A percentile compares a stretch with the other conserved stretches of the same genome.
Conservation (phyloP, 1,140 invertebrate genomes). For the Cotesia typhae region DNA sequence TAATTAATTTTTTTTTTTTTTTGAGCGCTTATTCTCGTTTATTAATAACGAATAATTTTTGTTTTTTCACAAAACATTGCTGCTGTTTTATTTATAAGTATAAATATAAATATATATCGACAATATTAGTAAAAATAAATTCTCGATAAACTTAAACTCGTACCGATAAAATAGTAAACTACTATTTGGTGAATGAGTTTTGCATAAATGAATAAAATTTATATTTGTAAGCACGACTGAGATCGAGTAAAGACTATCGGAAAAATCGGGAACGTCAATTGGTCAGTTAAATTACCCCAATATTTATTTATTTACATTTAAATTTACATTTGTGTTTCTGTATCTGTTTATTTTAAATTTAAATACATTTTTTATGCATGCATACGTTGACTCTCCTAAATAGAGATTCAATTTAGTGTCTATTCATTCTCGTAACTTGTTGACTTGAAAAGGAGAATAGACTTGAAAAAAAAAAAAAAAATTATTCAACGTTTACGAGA, state of each 20-base stretch:
- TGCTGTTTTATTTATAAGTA: no score
- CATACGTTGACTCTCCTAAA: no score
- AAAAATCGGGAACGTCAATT: slow-evolving; percentile 28
- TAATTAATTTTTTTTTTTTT: no score
- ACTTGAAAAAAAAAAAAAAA: background rate
- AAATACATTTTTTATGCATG: no score
- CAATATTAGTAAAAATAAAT: slow-evolving; percentile 40
- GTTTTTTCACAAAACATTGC: no score
- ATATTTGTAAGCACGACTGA: slow-evolving; percentile 33
- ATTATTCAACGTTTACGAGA: slow-evolving; percentile 5
- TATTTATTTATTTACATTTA: no score
- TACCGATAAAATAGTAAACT: slow-evolving; percentile 42
- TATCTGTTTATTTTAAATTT: no score
- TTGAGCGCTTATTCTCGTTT: no score
- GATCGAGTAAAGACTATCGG: slow-evolving; percentile 1
- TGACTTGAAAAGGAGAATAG: background rate
- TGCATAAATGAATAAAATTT: slow-evolving; percentile 64
- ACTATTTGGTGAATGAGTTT: slow-evolving; percentile 52
- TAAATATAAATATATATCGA: background rate
- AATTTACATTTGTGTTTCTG: no score
- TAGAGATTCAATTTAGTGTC: no score
- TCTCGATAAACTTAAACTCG: slow-evolving; percentile 50
- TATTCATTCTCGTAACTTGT: slow-evolving; percentile 8
- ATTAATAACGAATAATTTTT: no score
- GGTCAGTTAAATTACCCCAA: background rate